Base-by-base conservation (phyloP, 2,888 invertebrate species). In the Hemicrepidius hirtus region DNA sequence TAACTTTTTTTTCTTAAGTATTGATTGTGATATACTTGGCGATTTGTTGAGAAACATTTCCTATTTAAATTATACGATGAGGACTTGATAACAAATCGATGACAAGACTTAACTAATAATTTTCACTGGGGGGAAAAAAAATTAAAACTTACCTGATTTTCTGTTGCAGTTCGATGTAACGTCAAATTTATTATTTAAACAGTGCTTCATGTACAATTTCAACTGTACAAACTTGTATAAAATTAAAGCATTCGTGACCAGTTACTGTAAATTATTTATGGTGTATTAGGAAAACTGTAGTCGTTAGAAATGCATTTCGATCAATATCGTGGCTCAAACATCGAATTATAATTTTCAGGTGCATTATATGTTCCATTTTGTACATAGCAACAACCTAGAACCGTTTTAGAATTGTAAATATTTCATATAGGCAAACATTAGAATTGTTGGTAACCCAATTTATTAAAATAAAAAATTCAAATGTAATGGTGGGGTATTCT, bases 321-420 rank as follows among this genome's bases (percentile, higher is more conserved):
- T 60, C 60, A 16, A 60, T 60, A 28, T 1, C n/a, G 9, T 13
- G 60, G 13, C 41, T 3, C 13, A 24, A 60, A 44, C 60, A 7
- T 13, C n/a, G 24, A 60, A 60, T 60, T 41, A 60, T 60, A 60
- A 60, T 59, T 60, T 37, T 60, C 60, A 37, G 57, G 32, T 57
- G 28, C 32, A 57, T 18, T 57, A 20, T 55, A 3, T 10, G 13
- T n/a, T 40, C 13, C 13, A n/a, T n/a, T 13, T 13, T 40, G n/a
- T 13, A 40, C n/a, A n/a, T 32, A 32, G 32, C 32, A 32, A 32
- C 32, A 32, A 32, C 1, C 32, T 32, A 7, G 32, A 5, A 5
- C n/a, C 5, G 24, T 32, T 32, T 5, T 9, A 32, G 32, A 32
- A 2, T 32, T 32, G 5, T 5, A 24, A 3, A 24, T 24, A 24